Evolutionary conservation across 2,797 vertebrate species (phyloP), one percentile per base, ranked within the genome.

Genomic region (Todus mexicanus): DNA sequence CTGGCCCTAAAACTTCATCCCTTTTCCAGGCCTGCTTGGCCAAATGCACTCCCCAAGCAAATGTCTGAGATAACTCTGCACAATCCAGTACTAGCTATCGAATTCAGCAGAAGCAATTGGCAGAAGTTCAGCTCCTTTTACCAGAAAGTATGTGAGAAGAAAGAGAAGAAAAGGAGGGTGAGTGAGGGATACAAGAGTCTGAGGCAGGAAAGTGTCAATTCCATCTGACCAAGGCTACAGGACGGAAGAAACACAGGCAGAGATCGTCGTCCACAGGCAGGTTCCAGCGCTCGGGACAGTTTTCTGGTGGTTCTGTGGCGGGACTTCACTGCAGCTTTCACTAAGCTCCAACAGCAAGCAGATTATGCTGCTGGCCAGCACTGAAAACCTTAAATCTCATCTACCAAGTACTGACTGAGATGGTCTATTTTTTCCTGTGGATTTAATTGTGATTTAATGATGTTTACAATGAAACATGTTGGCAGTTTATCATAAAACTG

Each of bases 361-460:
- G 37, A 51, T 69, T 56, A 54, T 15, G 37, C 11, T 42, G 20
- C 29, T 53, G 48, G 65, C 42, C 23, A 4, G 15, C n/a, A 53
- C 3, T 40, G 38, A 64, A 93, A 83, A 51, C 42, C 27, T 74
- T 57, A 65, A 69, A 33, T 57, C 51, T 86, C 76, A 86, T 57
- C 56, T 53, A 81, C 63, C 63, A 89, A 74, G 29, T 50, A 79
- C 50, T 87, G 83, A 60, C 70, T 16, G 29, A 72, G 35, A 92
- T 7, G 3, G 84, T 8, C 33, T 61, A 1, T 4, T 68, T 81
- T 37, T 48, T 54, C 14, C 29, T 47, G 18, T 26, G 40, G 50
- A 87, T 92, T 87, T 95, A 94, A 83, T 85, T 93, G 84, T 27
- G 5, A 90, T 89, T 90, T 90, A 91, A 89, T 79, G 37, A 94